Base-by-base conservation (phyloP, 1,140 invertebrate species). In the Phthorimaea operculella region DNA sequence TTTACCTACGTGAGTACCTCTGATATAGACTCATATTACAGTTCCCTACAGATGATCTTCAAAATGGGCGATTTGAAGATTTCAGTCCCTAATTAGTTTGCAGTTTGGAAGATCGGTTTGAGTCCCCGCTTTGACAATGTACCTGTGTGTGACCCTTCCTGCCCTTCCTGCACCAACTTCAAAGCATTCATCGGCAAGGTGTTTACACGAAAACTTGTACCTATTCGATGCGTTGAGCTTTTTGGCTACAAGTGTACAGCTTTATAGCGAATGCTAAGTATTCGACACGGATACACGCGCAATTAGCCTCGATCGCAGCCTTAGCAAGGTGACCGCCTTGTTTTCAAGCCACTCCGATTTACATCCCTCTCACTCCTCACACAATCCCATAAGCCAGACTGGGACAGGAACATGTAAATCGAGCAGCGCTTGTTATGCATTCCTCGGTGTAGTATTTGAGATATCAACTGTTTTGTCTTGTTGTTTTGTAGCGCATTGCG, bases 191-290 rank as follows among this genome's bases (percentile, higher is more conserved):
- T n/a, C n/a, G n/a, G n/a, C n/a, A n/a, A n/a, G n/a, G n/a, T n/a
- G n/a, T n/a, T n/a, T n/a, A n/a, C n/a, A n/a, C n/a, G n/a, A n/a
- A n/a, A n/a, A n/a, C n/a, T n/a, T n/a, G n/a, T n/a, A n/a, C n/a
- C n/a, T n/a, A n/a, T n/a, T 28, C 21, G 21, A 28, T 28, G 21
- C 21, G 21, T 28, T 4, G 21, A 39, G 36, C 36, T 39, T 39
- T n/a, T 39, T 4, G 36, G 10, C 36, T 12, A 9, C 3, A 39
- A 39, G 36, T 39, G 36, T 39, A 39, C 36, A n/a, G n/a, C 10
- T 17, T 47, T 47, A 16, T 47, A 17, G 44, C 44, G 14, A 47
- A 47, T 47, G 44, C 44, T 47, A 11, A 47, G 44, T 47, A 47
- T 47, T 47, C 44, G 15, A 47, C 44, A 47, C 44, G 44, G 44